Base-by-base conservation (phyloP, 2,113 vertebrate species). In the Talpa occidentalis region DNA sequence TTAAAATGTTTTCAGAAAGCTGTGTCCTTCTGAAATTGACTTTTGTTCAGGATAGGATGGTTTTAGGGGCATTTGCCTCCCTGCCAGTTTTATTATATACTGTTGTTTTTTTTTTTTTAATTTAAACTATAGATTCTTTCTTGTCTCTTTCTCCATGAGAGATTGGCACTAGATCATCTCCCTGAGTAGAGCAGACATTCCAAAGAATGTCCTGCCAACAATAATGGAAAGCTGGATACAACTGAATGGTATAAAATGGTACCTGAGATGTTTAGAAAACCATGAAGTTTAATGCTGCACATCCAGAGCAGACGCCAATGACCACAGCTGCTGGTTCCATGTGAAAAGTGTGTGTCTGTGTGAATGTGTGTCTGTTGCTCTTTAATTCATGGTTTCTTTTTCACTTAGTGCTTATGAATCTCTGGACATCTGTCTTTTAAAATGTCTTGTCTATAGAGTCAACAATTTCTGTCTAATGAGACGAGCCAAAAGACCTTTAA, bases 221-320 rank as follows among this genome's bases (percentile, higher is more conserved):
- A 96, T 98, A 98, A 98, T 97, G 97, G 97, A 98, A 98, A 98
- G 74, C 95, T 98, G 98, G 96, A 97, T 93, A 96, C 89, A 98
- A 96, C 44, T 95, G 95, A 97, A 97, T 89, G 89, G 84, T 95
- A 90, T 96, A 95, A 97, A 97, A 97, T 95, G 84, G 97, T 96
- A 97, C 97, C 97, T 97, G 93, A 97, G 97, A 97, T 97, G 88
- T 91, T 97, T 90, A 96, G 87, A 96, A 97, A 97, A 95, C 67
- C 85, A 17, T 97, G 92, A 96, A 92, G 88, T 84, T 97, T 96
- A 96, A 96, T 92, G 79, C 94, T 95, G 93, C 88, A 94, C 85
- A 95, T 80, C 81, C 56, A 80, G 42, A 91, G 86, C n/a, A 47
- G 42, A 95, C 92, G 96, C 93, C 97, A 97, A 52, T 32, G 49